These are phyloP conservation scores for Scaptomyza tumidula DNA, from an alignment of 2,888 invertebrate species.

Conservation along the genomic window DNA sequence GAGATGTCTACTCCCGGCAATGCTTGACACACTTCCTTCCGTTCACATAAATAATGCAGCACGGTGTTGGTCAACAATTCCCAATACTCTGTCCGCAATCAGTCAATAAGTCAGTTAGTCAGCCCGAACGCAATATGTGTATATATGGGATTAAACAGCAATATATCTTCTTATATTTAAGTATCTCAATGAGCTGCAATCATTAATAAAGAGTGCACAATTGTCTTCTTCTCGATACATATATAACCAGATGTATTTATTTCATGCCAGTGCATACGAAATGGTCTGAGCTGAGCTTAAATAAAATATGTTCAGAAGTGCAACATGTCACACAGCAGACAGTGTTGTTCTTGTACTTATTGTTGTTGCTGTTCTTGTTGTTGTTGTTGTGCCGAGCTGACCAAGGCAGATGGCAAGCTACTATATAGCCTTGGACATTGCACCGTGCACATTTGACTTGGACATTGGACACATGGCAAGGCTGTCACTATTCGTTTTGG, in stretches of 20 bases:
- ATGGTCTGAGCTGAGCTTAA: constrained; percentile 25
- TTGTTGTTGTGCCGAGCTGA: constrained; percentile 21
- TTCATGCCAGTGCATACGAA: constrained; percentile 14
- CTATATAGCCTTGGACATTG: constrained; percentile 35
- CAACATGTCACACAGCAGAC: constrained; percentile 28
- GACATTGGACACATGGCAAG: constrained; percentile 34
- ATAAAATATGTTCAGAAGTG: constrained; percentile 47
- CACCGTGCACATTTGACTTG: constrained; percentile 42
- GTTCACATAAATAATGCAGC: background rate
- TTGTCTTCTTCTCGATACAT: constrained; percentile 2
- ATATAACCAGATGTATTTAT: constrained; percentile 4
- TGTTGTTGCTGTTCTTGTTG: constrained; percentile 4
- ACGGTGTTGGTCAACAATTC: background rate
- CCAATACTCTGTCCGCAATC: background rate
- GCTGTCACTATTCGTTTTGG: constrained; percentile 36
- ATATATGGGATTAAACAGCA: constrained; percentile 6
- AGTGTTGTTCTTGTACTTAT: background rate
- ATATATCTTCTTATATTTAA: constrained; percentile 9
- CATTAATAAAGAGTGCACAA: constrained; percentile 32
- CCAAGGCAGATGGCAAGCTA: constrained; percentile 36
- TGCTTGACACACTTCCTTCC: background rate
- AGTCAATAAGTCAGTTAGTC: constrained; percentile 5
- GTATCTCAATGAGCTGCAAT: constrained; percentile 21
- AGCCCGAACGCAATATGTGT: background rate
- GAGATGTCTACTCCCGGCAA: background rate